These are phyloP conservation scores for Poeciliopsis gracilis DNA, from an alignment of 2,797 vertebrate species.

Conservation along the genomic window DNA sequence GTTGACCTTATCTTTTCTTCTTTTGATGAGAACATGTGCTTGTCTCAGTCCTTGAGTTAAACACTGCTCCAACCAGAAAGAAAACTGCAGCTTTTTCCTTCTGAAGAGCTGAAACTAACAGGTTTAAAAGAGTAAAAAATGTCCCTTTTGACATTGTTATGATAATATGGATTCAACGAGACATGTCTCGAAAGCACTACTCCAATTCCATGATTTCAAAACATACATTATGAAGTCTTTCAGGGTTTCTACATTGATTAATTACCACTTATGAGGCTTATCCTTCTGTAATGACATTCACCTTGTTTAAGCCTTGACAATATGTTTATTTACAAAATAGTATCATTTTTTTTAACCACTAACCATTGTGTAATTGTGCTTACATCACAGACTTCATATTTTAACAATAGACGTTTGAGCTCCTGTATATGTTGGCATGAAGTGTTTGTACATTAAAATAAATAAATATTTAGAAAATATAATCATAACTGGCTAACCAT, in stretches of 20 bases:
- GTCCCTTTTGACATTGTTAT: background rate
- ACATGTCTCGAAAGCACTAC: background rate
- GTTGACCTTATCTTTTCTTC: background rate
- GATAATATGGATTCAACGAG: background rate
- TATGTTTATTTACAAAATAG: background rate
- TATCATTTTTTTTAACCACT: background rate
- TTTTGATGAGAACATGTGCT: background rate
- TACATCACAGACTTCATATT: background rate
- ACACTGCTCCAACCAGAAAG: background rate
- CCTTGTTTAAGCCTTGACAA: background rate
- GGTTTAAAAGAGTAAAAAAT: background rate
- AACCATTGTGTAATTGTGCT: background rate
- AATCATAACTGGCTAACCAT: background rate
- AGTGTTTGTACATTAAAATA: background rate
- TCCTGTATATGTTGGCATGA: background rate
- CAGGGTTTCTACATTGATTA: background rate
- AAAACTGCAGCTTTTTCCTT: background rate
- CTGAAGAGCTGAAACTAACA: background rate
- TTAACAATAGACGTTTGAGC: background rate
- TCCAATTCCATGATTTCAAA: background rate
- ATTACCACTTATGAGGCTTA: background rate
- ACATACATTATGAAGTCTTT: background rate
- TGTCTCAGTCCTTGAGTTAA: background rate
- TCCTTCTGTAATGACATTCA: background rate
- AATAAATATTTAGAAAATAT: background rate